Percentiles rank a stretch among this genome's conserved stretches.
Conservation (phyloP, 2,888 invertebrate genomes). For the Aleiodes leptofemur region DNA sequence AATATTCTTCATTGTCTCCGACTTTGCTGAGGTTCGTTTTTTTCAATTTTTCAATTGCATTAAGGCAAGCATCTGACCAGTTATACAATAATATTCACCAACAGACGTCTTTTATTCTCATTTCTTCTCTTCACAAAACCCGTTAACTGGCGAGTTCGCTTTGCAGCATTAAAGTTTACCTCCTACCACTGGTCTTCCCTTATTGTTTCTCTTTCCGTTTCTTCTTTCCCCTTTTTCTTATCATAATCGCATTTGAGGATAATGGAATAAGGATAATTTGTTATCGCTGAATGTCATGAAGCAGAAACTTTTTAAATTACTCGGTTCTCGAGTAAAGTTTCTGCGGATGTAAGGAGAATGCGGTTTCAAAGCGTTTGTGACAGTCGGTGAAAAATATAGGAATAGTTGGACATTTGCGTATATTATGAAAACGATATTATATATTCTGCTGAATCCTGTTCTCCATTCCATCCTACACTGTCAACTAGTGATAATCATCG, state of each 20-base stretch:
- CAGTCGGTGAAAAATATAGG: slow-evolving; percentile 65
- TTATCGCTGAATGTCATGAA: slow-evolving; percentile 74
- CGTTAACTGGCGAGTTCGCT: too few relatives aligned
- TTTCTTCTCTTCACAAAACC: slow-evolving; percentile 22
- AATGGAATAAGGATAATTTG: slow-evolving; percentile 74
- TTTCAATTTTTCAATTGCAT: slow-evolving; percentile 9
- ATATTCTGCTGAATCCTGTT: neutral
- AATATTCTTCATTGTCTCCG: neutral
- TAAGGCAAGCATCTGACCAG: neutral
- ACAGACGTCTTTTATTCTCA: slow-evolving; percentile 24
- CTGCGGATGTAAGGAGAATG: slow-evolving; percentile 47
- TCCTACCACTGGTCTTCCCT: slow-evolving; percentile 36
- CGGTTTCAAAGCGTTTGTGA: slow-evolving; percentile 39
- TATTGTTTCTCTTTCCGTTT: slow-evolving; percentile 34
- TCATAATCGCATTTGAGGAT: slow-evolving; percentile 75
- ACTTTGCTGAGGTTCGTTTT: neutral
- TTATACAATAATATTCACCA: slow-evolving; percentile 15
- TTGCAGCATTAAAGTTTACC: slow-evolving; percentile 69
- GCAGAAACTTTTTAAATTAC: too few relatives aligned
- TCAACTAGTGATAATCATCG: too few relatives aligned
- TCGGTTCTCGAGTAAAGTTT: slow-evolving; percentile 70
- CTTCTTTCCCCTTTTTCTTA: slow-evolving; percentile 69
- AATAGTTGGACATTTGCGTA: slow-evolving; percentile 66
- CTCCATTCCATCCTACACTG: too few relatives aligned
- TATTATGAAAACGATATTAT: slow-evolving; percentile 54